phyloP scores from a whole-genome alignment of 2,888 invertebrate species.

The Odontomyia ornata region DNA sequence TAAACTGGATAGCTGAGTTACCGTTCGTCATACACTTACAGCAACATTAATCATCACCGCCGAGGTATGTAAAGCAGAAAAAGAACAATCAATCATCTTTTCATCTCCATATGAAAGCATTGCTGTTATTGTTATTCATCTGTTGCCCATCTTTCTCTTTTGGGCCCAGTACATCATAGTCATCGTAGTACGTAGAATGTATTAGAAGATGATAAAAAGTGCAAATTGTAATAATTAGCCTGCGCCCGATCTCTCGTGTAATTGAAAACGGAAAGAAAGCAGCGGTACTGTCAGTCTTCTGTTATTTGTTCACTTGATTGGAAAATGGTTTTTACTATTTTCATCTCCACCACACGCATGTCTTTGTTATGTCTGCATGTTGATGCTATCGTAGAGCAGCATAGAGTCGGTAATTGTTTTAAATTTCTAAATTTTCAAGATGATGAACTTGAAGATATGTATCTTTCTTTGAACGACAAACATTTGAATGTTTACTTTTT shows the following conservation, averaged over 20 bases:
- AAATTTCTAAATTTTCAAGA: too few species aligned
- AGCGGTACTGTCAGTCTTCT: conserved; percentile 26
- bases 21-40: neutral
- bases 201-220: conserved; percentile 16
- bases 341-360: conserved; percentile 17
- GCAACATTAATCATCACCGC: neutral
- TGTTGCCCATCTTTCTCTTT: conserved; percentile 2
- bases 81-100: conserved; percentile 7
- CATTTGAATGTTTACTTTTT: too few species aligned
- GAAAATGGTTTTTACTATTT: conserved; percentile 5
- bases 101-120: neutral
- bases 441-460: too few species aligned
- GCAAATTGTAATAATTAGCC: conserved; percentile 28
- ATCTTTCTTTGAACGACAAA: too few species aligned
- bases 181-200: neutral
- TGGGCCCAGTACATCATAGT: neutral
- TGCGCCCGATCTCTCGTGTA: neutral
- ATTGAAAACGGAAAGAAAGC: conserved; percentile 42
- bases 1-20: conserved; percentile 4
- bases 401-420: too few species aligned
- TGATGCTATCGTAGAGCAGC: too few species aligned
- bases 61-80: conserved; percentile 22
- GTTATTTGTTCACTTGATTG: conserved; percentile 20
- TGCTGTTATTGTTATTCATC: neutral
- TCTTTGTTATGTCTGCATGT: neutral